Percentiles rank a stretch among this genome's conserved stretches.
phyloP scores from a whole-genome alignment of 2,113 vertebrate genomes.

The Damaliscus lunatus region DNA sequence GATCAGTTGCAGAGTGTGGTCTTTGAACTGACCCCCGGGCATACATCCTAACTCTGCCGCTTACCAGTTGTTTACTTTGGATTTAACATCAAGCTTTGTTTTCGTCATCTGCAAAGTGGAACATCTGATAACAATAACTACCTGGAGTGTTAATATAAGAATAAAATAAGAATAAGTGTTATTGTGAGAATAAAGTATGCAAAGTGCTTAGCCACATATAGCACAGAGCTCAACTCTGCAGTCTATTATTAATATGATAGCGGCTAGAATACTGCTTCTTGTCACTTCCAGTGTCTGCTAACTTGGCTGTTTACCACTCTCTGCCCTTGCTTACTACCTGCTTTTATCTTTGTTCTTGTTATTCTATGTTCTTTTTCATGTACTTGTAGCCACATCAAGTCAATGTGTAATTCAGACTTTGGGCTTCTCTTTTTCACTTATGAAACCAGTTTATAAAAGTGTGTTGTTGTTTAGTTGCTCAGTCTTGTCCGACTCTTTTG shows the following conservation, averaged over 20 bases:
- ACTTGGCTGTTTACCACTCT: not conserved
- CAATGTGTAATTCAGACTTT: not conserved
- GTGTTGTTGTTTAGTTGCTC: not conserved
- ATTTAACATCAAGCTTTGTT: not conserved
- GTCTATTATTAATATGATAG: not conserved
- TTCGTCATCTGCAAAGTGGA: not conserved
- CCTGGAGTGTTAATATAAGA: not conserved
- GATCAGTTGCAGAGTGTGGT: not conserved
- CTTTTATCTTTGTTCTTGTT: not conserved
- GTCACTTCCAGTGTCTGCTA: not conserved
- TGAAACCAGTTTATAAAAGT: not conserved
- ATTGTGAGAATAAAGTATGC: not conserved
- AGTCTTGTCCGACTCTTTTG: not conserved
- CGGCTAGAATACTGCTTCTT: not conserved
- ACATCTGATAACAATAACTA: not conserved
- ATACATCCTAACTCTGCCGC: too few relatives aligned
- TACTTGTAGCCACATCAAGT: not conserved
- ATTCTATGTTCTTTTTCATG: not conserved
- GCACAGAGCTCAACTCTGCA: not conserved
- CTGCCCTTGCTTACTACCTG: not conserved
- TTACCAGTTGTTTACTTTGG: not conserved
- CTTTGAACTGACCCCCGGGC: not conserved
- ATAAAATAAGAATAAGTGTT: not conserved
- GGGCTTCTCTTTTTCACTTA: not conserved
- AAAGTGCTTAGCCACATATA: not conserved